Evolutionary conservation across 2,888 invertebrate species (phyloP).

Genomic region (Silvanus unidentatus): DNA sequence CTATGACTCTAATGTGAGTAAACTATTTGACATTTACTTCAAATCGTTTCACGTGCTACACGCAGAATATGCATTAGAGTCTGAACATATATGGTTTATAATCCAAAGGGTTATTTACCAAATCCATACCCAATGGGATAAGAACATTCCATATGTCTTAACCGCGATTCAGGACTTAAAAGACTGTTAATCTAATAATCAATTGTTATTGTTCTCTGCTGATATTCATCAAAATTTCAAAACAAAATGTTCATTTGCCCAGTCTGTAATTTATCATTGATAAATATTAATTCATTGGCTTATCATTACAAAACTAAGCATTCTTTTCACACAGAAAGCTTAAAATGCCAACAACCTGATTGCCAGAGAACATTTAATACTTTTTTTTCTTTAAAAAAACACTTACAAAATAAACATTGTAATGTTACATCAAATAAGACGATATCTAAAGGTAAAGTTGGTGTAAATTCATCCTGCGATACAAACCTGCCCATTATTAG

Average conservation of each 20-base stretch:
- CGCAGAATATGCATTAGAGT: neutral
- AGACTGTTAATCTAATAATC: neutral
- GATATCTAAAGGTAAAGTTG: too few species aligned
- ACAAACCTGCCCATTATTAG: too few species aligned
- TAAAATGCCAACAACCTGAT: neutral
- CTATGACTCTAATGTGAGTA: neutral
- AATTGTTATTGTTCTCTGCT: too few species aligned
- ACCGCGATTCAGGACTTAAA: neutral
- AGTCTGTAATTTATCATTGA: neutral
- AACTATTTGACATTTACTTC: neutral
- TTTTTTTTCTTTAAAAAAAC: neutral
- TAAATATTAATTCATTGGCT: neutral
- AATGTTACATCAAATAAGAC: too few species aligned
- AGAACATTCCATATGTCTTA: neutral
- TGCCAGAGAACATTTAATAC: neutral
- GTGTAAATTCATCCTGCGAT: too few species aligned
- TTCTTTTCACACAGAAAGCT: neutral
- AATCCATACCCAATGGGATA: neutral
- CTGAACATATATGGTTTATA: neutral
- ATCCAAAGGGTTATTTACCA: neutral
- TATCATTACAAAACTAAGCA: neutral
- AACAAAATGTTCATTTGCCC: constrained; percentile 1
- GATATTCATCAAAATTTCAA: too few species aligned
- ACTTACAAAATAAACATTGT: neutral
- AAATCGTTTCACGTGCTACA: neutral